Base-by-base conservation (phyloP, 2,888 invertebrate genomes). In the Agrotis puta region DNA sequence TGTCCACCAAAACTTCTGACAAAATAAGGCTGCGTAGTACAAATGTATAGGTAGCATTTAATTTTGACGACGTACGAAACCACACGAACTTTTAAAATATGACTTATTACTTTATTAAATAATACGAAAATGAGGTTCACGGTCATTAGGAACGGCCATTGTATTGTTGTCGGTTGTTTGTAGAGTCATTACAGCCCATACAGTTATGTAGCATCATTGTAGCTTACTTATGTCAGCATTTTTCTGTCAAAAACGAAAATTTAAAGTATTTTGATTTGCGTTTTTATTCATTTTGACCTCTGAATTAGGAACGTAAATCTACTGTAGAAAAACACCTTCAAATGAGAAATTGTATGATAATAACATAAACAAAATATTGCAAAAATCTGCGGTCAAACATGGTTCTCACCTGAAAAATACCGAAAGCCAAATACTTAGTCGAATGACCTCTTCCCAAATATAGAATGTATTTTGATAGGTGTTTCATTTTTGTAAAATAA, bases 61-160 rank as follows among this genome's bases (percentile, higher is more conserved):
- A 47, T 39, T 54, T 27, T 4, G 48, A 22, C 18, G 2, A 48
- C 13, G 22, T 6, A 33, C 14, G 13, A 48, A 70, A 33, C 3
- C 22, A 43, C n/a, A 50, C 20, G 24, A 72, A 54, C 33, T 51
- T 66, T 50, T 64, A 43, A 66, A 74, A 45, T 50, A 68, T 33
- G 61, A 65, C 64, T 43, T 48, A 61, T 45, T 65, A 65, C 66
- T 22, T 76, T 81, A 81, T 83, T 80, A 79, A 73, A 82, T 87
- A 86, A 87, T 81, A 79, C 69, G 73, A 78, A 85, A 88, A 87
- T 81, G 83, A 88, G 84, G 86, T 89, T 90, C 87, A 88, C 70
- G 86, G 88, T 87, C 87, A 84, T 87, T 89, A 87, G 56, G 78
- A 76, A 68, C 67, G 68, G 82, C 85, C 79, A 82, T 84, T 82